Evolutionary conservation across 2,888 invertebrate genomes (phyloP).

Genomic region (Luperina nickerlii): DNA sequence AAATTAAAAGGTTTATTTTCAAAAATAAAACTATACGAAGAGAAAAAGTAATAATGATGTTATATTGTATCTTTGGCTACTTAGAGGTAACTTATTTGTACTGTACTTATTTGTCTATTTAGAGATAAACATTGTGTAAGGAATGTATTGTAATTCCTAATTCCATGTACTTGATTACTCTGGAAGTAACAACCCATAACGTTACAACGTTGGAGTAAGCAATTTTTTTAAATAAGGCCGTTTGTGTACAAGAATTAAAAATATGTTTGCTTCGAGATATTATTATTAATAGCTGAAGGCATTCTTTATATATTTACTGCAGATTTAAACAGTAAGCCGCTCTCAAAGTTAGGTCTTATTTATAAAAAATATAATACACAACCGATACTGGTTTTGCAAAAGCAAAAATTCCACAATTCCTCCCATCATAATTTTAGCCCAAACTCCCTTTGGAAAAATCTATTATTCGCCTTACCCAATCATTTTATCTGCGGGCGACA

Average conservation of each 20-base stretch:
- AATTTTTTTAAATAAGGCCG: background rate
- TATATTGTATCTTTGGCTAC: background rate
- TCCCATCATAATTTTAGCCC: background rate
- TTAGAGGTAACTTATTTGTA: too few relatives aligned
- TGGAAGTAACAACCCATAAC: background rate
- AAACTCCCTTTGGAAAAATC: slow-evolving; percentile 5
- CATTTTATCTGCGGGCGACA: slow-evolving; percentile 47
- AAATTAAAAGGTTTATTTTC: too few relatives aligned
- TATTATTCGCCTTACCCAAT: slow-evolving; percentile 41
- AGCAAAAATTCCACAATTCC: background rate
- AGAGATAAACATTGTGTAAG: background rate
- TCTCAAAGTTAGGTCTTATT: too few relatives aligned
- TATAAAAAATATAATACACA: background rate
- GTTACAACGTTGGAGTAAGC: background rate
- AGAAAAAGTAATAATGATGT: background rate
- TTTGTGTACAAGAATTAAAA: background rate
- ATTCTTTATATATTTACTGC: background rate
- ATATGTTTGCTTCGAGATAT: background rate
- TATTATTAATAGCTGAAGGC: too few relatives aligned
- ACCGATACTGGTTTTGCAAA: background rate
- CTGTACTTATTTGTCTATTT: background rate
- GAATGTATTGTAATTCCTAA: background rate
- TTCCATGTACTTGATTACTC: background rate
- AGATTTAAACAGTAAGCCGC: background rate
- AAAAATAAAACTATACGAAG: background rate